phyloP scores from a whole-genome alignment of 2,113 vertebrate genomes.

The Lanius ludovicianus region DNA sequence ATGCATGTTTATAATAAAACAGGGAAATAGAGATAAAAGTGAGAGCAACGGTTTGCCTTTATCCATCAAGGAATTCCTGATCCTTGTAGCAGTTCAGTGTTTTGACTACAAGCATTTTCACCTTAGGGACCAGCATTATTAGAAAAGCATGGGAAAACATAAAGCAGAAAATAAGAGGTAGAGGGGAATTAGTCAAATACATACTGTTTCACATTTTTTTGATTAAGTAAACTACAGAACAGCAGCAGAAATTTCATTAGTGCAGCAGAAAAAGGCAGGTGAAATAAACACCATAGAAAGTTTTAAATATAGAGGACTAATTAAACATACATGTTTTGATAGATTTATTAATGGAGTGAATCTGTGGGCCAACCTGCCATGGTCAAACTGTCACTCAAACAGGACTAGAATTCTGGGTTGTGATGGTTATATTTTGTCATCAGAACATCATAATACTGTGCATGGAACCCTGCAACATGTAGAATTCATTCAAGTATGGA shows the following conservation, averaged over 20 bases:
- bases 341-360: not conserved
- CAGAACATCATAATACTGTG: not conserved
- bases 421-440: not conserved
- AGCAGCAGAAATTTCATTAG: not conserved
- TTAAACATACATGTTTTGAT: not conserved
- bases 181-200: not conserved
- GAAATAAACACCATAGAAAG: not conserved
- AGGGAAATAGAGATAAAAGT: not conserved
- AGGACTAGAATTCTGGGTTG: not conserved
- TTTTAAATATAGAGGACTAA: not conserved
- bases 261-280: not conserved
- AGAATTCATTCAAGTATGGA: not conserved
- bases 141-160: not conserved
- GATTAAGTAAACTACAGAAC: not conserved
- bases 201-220: not conserved
- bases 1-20: not conserved
- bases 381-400: not conserved
- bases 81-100: not conserved
- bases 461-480: not conserved
- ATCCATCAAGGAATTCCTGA: not conserved
- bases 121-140: not conserved
- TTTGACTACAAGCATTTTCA: conserved; percentile 6
- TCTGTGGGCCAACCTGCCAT: not conserved
- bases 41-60: not conserved
- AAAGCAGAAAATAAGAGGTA: not conserved